A percentile compares a stretch with the other conserved stretches of the same genome.
These are phyloP conservation scores for Cheilosia soror DNA, from an alignment of 2,888 invertebrate species.

Conservation along the genomic window DNA sequence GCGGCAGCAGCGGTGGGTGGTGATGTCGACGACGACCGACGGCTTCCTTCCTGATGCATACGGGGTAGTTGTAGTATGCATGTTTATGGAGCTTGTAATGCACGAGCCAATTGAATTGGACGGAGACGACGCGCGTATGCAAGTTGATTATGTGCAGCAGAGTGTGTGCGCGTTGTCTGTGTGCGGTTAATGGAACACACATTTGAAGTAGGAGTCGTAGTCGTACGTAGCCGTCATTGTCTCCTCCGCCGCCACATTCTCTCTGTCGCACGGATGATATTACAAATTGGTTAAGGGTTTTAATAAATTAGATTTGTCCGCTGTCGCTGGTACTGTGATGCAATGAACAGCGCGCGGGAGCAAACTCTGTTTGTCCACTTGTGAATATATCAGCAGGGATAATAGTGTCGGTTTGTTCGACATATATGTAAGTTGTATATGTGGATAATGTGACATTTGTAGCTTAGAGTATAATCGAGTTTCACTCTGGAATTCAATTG, in stretches of 20 bases:
- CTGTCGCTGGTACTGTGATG: slow-evolving; percentile 35
- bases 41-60: slow-evolving; percentile 39
- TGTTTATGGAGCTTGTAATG: slow-evolving; percentile 71
- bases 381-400: slow-evolving; percentile 59
- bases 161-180: slow-evolving; percentile 25
- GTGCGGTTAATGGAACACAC: slow-evolving; percentile 51
- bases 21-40: slow-evolving; percentile 19
- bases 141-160: slow-evolving; percentile 24
- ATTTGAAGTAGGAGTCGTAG: slow-evolving; percentile 58
- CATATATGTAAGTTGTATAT: slow-evolving; percentile 16
- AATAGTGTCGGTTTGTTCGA: slow-evolving; percentile 40
- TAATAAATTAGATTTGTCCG: slow-evolving; percentile 74
- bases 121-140: slow-evolving; percentile 37
- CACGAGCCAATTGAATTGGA: slow-evolving; percentile 75
- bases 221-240: neutral
- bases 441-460: slow-evolving; percentile 2
- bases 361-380: slow-evolving; percentile 17
- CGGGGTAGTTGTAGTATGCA: slow-evolving; percentile 18
- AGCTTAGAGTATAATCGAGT: slow-evolving; percentile 56
- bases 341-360: slow-evolving; percentile 39
- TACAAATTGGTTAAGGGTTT: slow-evolving; percentile 75
- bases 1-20: slow-evolving; percentile 10
- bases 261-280: slow-evolving; percentile 57
- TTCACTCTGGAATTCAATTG: slow-evolving; percentile 68
- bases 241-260: slow-evolving; percentile 41